A percentile compares a stretch with the other conserved stretches of the same genome.
These are phyloP conservation scores for Phallusia fumigata DNA, from an alignment of 23 tunicate species.

Conservation along the genomic window DNA sequence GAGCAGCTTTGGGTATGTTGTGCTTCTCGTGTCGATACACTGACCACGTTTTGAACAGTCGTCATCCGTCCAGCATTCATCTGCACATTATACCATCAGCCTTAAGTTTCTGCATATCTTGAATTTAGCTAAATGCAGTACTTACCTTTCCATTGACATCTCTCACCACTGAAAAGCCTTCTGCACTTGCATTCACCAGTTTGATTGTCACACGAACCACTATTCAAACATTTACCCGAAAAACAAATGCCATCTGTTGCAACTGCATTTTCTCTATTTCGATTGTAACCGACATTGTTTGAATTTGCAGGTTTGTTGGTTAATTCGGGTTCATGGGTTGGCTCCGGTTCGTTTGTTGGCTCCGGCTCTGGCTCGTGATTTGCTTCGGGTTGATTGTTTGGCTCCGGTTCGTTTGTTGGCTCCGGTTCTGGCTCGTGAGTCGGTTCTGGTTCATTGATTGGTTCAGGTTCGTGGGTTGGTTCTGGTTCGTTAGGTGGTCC, in stretches of 20 bases:
- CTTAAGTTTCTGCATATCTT: too few relatives aligned
- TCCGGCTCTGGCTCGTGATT: conserved; percentile 18
- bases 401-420: conserved; percentile 9
- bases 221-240: conserved; percentile 64
- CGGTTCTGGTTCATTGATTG: conserved; percentile 24
- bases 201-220: conserved; percentile 36
- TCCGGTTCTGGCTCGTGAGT: conserved; percentile 17
- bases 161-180: conserved; percentile 47
- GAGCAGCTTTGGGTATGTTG: conserved; percentile 30
- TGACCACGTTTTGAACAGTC: conserved; percentile 47
- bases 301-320: neutral
- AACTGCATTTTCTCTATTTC: too few relatives aligned
- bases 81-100: conserved; percentile 14
- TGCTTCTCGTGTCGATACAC: conserved; percentile 52
- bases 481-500: too few relatives aligned
- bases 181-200: conserved; percentile 47
- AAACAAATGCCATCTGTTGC: conserved; percentile 25
- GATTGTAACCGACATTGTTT: too few relatives aligned
- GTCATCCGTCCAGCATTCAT: conserved; percentile 52
- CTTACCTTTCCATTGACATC: conserved; percentile 62
- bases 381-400: conserved; percentile 6
- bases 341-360: conserved; percentile 3
- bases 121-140: too few relatives aligned
- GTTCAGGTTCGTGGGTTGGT: conserved; percentile 27
- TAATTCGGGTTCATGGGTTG: neutral